These are phyloP conservation scores for Clarias laeviceps DNA, from an alignment of 2,797 vertebrate genomes.

Conservation along the genomic window DNA sequence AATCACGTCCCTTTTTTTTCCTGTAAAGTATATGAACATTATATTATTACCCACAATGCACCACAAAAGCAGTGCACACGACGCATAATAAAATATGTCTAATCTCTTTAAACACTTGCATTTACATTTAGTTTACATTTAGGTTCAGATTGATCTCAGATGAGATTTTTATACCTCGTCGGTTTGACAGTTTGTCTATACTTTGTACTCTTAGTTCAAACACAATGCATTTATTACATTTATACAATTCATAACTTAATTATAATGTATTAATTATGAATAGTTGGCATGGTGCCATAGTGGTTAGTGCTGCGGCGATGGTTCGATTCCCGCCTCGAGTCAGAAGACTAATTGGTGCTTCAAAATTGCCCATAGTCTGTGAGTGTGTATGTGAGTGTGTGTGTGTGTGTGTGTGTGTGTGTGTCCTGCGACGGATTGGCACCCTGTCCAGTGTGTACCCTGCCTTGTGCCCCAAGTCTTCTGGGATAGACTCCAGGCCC, in stretches of 20 bases:
- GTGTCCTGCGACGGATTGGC: too few relatives aligned
- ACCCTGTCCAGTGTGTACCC: too few relatives aligned
- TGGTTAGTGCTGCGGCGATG: too few relatives aligned
- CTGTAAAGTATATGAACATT: not conserved
- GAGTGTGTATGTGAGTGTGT: too few relatives aligned
- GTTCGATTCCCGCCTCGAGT: too few relatives aligned
- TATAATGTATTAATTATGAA: not conserved
- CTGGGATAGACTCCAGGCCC: too few relatives aligned
- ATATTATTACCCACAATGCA: not conserved
- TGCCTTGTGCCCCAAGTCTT: too few relatives aligned
- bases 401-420: too few relatives aligned
- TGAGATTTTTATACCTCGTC: not conserved
- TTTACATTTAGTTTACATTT: not conserved
- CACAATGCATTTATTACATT: not conserved
- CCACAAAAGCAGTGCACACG: not conserved
- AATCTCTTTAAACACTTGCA: not conserved
- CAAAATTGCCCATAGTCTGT: too few relatives aligned
- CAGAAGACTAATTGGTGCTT: too few relatives aligned
- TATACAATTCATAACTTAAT: not conserved
- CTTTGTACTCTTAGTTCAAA: not conserved
- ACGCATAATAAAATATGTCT: not conserved
- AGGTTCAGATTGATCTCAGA: not conserved
- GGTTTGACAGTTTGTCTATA: not conserved
- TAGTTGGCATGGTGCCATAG: too few relatives aligned
- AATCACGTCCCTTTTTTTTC: not conserved